Evolutionary conservation across 2,797 vertebrate genomes (phyloP).

Genomic region (Manis crassicaudata): DNA sequence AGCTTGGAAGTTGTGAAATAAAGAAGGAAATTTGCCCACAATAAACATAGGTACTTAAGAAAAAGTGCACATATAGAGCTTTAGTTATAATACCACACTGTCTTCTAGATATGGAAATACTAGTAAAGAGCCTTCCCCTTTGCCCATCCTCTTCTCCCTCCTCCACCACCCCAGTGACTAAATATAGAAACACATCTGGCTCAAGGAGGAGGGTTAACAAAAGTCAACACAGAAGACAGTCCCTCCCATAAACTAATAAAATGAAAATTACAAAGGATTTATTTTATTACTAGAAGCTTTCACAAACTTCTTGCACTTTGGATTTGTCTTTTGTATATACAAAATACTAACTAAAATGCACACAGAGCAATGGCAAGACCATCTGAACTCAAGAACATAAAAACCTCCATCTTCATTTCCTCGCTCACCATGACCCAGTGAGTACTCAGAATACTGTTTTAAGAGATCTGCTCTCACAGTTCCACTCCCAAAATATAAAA

Average conservation of each 20-base stretch:
- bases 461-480: background rate
- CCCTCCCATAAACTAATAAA: background rate
- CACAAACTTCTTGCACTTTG: background rate
- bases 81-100: background rate
- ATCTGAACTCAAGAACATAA: background rate
- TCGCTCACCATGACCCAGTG: background rate
- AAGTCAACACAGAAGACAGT: background rate
- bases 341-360: background rate
- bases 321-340: background rate
- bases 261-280: background rate
- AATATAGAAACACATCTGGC: background rate
- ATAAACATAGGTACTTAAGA: background rate
- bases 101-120: background rate
- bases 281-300: background rate
- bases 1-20: background rate
- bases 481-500: background rate
- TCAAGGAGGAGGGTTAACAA: background rate
- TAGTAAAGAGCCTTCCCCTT: background rate
- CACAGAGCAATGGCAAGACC: background rate
- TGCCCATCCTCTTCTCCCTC: background rate
- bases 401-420: background rate
- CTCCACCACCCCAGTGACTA: background rate
- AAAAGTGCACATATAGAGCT: background rate
- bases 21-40: background rate
- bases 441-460: background rate